Percentiles rank a stretch among this genome's conserved stretches.
Conservation (phyloP, 1,140 invertebrate species). For the Bombus impatiens region DNA sequence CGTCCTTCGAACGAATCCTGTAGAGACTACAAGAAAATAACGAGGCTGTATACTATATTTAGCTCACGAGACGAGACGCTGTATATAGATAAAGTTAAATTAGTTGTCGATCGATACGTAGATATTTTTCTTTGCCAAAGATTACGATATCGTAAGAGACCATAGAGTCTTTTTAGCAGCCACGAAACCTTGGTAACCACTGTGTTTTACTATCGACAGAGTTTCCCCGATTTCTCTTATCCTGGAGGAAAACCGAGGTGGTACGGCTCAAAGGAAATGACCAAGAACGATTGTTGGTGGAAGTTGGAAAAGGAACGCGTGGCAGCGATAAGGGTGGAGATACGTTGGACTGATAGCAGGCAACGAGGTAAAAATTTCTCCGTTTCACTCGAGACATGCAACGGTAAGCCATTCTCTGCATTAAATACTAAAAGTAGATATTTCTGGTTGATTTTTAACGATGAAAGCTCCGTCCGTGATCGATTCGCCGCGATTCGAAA, state of each 20-base stretch:
- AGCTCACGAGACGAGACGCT: neutral
- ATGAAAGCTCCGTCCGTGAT: neutral
- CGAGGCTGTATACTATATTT: neutral
- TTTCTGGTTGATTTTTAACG: conserved; percentile 22
- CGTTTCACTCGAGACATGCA: neutral
- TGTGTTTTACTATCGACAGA: neutral
- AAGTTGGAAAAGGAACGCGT: neutral
- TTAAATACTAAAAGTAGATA: conserved; percentile 3
- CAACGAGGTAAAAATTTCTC: neutral
- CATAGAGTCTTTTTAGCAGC: neutral
- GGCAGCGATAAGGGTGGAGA: neutral
- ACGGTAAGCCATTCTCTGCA: neutral
- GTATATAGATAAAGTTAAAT: neutral
- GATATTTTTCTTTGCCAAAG: neutral
- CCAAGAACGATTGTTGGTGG: neutral
- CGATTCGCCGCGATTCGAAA: neutral
- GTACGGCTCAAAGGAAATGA: neutral
- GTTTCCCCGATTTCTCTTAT: too few relatives aligned
- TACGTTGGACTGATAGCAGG: neutral
- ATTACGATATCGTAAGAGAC: too few relatives aligned
- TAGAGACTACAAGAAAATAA: neutral
- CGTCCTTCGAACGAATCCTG: neutral
- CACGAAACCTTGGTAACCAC: neutral
- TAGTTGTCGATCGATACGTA: too few relatives aligned
- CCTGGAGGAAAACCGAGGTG: neutral